These are phyloP conservation scores for Rhinoderma darwinii DNA, from an alignment of 2,113 vertebrate species.

Conservation along the genomic window DNA sequence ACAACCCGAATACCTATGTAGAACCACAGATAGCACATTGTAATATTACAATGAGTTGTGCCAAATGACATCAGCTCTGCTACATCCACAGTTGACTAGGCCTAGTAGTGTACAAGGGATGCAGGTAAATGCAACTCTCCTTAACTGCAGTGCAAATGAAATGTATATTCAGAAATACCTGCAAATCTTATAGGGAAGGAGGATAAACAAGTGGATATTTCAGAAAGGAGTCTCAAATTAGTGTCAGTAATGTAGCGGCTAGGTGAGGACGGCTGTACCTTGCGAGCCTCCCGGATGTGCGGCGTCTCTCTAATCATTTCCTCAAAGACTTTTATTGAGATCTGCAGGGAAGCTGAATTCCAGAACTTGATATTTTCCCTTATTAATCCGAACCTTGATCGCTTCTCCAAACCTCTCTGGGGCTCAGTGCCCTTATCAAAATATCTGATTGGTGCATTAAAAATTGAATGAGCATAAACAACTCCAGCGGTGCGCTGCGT, in stretches of 20 bases:
- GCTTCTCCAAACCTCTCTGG: constrained; percentile 65
- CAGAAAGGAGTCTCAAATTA: constrained; percentile 16
- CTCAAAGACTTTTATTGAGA: constrained; percentile 3
- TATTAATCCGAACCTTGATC: constrained; percentile 66
- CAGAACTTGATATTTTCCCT: constrained; percentile 66
- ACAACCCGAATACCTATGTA: too few relatives aligned
- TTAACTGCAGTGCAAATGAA: too few relatives aligned
- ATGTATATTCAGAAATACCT: neutral
- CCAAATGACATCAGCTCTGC: too few relatives aligned
- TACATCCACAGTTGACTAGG: too few relatives aligned
- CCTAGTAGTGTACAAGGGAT: too few relatives aligned
- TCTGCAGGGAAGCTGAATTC: constrained; percentile 50
- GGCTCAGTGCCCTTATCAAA: constrained; percentile 70
- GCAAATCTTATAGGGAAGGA: neutral
- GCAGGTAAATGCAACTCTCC: too few relatives aligned
- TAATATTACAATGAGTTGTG: too few relatives aligned
- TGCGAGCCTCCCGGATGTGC: neutral
- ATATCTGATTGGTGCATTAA: constrained; percentile 75
- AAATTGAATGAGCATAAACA: constrained; percentile 75
- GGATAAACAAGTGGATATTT: constrained; percentile 1
- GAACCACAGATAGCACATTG: too few relatives aligned
- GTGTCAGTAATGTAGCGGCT: neutral
- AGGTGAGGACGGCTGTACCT: constrained; percentile 25
- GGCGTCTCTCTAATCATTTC: constrained; percentile 39
- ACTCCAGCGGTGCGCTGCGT: constrained; percentile 66